Conservation (phyloP, 2,797 vertebrate species). For the Tokudaia tokunoshimensis region DNA sequence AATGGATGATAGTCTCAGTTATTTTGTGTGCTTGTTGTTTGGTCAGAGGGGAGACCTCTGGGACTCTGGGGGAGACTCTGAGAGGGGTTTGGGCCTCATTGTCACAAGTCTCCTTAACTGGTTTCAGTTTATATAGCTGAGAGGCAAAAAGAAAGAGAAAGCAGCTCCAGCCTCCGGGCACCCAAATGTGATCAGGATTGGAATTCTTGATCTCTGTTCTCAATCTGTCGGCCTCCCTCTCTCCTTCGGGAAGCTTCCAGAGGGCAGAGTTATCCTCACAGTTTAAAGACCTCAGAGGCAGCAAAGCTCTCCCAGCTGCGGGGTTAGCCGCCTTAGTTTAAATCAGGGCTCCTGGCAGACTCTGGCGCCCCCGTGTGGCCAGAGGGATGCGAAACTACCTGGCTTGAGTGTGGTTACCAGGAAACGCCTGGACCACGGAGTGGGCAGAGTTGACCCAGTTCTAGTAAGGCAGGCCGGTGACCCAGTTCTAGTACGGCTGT, state of each 20-base stretch:
- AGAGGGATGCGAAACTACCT: not conserved
- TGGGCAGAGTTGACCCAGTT: not conserved
- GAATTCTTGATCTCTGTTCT: not conserved
- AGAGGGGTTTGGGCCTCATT: not conserved
- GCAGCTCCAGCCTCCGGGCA: not conserved
- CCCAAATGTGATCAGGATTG: not conserved
- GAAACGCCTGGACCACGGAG: not conserved
- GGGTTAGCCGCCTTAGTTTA: not conserved
- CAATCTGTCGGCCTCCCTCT: not conserved
- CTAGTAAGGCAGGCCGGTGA: not conserved
- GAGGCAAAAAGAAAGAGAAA: too few species aligned
- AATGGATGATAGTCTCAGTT: not conserved
- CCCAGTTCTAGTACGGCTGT: not conserved
- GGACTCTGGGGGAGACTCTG: not conserved
- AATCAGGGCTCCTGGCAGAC: not conserved
- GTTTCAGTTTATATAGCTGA: not conserved
- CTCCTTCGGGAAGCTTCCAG: not conserved
- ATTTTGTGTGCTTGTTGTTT: not conserved
- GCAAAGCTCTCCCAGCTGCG: not conserved
- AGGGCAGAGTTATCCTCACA: accelerated
- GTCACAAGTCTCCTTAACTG: not conserved
- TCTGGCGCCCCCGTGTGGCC: constrained; percentile 60
- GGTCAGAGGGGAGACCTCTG: not conserved
- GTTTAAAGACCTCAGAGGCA: not conserved
- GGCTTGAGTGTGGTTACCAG: not conserved